phyloP scores from a whole-genome alignment of 1,140 invertebrate species.

The Stegodyphus dumicola region DNA sequence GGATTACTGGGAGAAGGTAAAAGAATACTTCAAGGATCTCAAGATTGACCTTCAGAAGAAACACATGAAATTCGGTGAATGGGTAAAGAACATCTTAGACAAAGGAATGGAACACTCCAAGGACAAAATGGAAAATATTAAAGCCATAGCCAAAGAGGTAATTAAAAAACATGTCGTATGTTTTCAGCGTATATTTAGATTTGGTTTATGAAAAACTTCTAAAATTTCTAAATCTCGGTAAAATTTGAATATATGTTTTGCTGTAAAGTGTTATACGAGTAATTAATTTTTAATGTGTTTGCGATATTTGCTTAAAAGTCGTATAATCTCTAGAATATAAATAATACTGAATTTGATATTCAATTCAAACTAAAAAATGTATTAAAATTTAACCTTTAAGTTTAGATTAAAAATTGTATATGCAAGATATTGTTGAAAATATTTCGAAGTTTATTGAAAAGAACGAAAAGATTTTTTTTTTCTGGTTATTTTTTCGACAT shows the following conservation, averaged over 20 bases:
- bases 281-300: too few relatives aligned
- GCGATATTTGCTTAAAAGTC: too few relatives aligned
- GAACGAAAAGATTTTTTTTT: too few relatives aligned
- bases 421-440: too few relatives aligned
- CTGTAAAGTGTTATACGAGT: too few relatives aligned
- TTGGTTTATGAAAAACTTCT: background rate
- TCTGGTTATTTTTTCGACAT: too few relatives aligned
- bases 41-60: slow-evolving; percentile 56
- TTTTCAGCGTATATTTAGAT: background rate
- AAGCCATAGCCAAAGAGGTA: slow-evolving; percentile 55
- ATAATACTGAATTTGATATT: too few relatives aligned
- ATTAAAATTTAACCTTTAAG: too few relatives aligned
- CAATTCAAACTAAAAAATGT: too few relatives aligned
- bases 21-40: slow-evolving; percentile 56
- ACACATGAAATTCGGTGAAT: slow-evolving; percentile 54
- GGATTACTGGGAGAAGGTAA: slow-evolving; percentile 50
- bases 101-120: slow-evolving; percentile 46
- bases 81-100: slow-evolving; percentile 35
- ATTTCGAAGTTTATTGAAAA: too few relatives aligned
- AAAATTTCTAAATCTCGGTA: background rate
- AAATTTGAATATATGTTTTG: background rate
- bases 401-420: too few relatives aligned
- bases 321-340: too few relatives aligned
- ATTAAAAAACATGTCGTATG: background rate
- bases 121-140: slow-evolving; percentile 47